Percentiles rank a stretch among this genome's conserved stretches.
Evolutionary conservation across 2,888 invertebrate species (phyloP).

Genomic region (Aricia artaxerxes): DNA sequence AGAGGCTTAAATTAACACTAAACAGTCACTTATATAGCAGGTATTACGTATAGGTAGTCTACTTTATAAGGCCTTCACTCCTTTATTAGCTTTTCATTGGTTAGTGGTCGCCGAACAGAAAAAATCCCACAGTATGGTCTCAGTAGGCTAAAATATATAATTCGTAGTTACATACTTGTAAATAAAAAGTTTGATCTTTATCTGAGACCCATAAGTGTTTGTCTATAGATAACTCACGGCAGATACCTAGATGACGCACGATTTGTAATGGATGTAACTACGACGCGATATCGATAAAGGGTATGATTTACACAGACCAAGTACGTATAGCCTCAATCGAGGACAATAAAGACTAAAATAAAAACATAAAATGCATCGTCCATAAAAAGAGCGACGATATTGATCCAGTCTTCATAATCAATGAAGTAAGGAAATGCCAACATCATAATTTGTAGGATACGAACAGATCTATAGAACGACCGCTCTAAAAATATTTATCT

Average conservation of each 20-base stretch:
- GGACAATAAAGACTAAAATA: background rate
- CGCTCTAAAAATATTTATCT: too few species aligned
- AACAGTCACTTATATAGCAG: too few species aligned
- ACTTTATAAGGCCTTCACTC: background rate
- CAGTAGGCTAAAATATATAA: too few species aligned
- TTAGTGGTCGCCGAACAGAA: too few species aligned
- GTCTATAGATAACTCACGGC: background rate
- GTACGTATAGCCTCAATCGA: background rate
- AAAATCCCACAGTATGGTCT: too few species aligned
- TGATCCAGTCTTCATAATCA: background rate
- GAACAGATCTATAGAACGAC: too few species aligned
- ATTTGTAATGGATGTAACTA: background rate
- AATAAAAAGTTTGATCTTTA: background rate
- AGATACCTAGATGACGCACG: background rate
- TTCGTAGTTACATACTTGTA: background rate
- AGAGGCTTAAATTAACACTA: background rate
- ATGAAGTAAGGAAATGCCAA: too few species aligned
- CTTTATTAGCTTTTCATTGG: background rate
- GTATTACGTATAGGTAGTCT: too few species aligned
- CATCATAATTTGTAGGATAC: too few species aligned
- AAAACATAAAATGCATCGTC: too few species aligned
- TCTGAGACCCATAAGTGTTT: background rate
- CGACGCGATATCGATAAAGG: background rate
- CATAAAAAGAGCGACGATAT: background rate
- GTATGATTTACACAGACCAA: conserved; percentile 1